Conservation (phyloP, 2,797 vertebrate species). For the Sternotherus odoratus region DNA sequence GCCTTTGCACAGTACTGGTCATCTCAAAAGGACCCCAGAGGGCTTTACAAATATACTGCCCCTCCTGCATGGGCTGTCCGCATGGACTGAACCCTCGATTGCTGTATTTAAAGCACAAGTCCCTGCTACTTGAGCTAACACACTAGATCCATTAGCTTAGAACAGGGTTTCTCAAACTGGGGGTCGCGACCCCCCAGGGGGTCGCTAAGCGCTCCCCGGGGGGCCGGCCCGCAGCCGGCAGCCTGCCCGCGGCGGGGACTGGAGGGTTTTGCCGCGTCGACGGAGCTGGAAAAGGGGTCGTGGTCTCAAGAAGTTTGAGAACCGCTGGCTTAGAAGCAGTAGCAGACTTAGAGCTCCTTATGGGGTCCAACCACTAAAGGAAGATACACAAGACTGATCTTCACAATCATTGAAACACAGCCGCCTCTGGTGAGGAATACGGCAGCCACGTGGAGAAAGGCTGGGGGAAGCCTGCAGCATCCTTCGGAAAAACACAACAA, state of each 20-base stretch:
- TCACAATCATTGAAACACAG: neutral
- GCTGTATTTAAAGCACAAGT: neutral
- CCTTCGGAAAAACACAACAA: neutral
- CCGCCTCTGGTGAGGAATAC: neutral
- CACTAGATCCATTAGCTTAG: too few relatives aligned
- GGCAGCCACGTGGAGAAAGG: neutral
- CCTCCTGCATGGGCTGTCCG: neutral
- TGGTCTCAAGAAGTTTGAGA: too few relatives aligned
- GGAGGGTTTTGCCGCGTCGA: too few relatives aligned
- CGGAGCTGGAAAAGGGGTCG: too few relatives aligned
- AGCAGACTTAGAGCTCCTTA: neutral
- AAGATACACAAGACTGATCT: neutral
- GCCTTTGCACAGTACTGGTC: fast-evolving
- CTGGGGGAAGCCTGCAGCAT: fast-evolving
- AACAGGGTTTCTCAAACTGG: too few relatives aligned
- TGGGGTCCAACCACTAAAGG: fast-evolving
- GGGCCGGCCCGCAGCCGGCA: too few relatives aligned
- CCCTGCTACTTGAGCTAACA: neutral
- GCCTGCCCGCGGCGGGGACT: too few relatives aligned
- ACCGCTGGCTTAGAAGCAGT: fast-evolving
- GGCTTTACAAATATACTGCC: neutral
- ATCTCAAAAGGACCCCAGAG: neutral
- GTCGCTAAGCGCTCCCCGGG: too few relatives aligned
- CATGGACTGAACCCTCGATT: fast-evolving
- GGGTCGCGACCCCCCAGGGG: too few relatives aligned